Base-by-base conservation (phyloP, 2,888 invertebrate species). In the Philaethria dido region DNA sequence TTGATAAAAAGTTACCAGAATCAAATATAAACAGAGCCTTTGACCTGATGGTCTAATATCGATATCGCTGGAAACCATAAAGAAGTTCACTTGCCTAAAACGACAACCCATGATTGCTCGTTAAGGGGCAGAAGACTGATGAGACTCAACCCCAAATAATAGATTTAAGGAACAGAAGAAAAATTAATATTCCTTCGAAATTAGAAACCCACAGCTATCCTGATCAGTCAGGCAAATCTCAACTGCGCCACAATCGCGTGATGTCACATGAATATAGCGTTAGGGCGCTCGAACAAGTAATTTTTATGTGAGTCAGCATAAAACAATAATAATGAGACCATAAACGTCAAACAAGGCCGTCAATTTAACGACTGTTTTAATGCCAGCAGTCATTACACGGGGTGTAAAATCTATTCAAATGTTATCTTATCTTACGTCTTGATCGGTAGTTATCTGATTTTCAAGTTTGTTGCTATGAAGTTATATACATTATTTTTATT, bases 331-430 rank as follows among this genome's bases (percentile, higher is more conserved):
- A 77, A 80, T 77, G 78, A 75, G 74, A 77, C 74, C 75, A 75
- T 77, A 78, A 79, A 80, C 76, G 75, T 73, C 75, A 77, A 80
- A 80, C 80, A 80, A 72, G 74, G 77, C 75, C 78, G 75, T 73
- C 75, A 74, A 71, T 70, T 86, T 86, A 80, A 87, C 79, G 80
- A 79, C 72, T 44, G 68, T 83, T 84, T 85, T 81, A 84, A 73
- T 75, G 78, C 78, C 71, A 71, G 72, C 39, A 74, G 75, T 75
- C 76, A 72, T 78, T 73, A 72, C 69, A 71, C 69, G 64, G 66
- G 71, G 75, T 70, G 77, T 79, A 74, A 83, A 84, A 80, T 73
- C 74, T 78, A 79, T 79, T 80, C 77, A 76, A 77, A 74, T 79
- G 79, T 78, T 78, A 75, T 73, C 70, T n/a, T n/a, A n/a, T n/a